A percentile compares a stretch with the other conserved stretches of the same genome.
Evolutionary conservation across 2,888 invertebrate species (phyloP).

Genomic region (Lissocephala sabroskyi): DNA sequence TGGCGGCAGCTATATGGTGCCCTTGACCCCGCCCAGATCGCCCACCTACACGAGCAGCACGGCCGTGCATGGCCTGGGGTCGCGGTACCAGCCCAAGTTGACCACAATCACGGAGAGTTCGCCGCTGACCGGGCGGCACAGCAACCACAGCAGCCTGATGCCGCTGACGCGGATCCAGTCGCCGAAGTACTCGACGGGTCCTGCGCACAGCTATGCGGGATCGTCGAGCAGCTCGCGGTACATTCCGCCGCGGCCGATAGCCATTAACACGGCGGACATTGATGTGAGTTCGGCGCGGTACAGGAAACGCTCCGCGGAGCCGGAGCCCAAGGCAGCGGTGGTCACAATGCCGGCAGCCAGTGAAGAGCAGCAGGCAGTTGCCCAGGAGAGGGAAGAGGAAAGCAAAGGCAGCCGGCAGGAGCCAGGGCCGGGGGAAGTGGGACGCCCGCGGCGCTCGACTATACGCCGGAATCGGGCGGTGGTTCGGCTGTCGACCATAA

Average conservation of each 20-base stretch:
- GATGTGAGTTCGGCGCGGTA: slow-evolving; percentile 84
- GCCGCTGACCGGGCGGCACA: slow-evolving; percentile 44
- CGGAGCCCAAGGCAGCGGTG: slow-evolving; percentile 10
- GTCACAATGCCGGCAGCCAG: slow-evolving; percentile 15
- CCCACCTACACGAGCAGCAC: slow-evolving; percentile 49
- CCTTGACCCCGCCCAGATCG: slow-evolving; percentile 59
- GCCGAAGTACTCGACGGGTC: slow-evolving; percentile 71
- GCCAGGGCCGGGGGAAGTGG: slow-evolving; percentile 37
- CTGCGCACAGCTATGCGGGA: slow-evolving; percentile 69
- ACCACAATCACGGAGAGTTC: slow-evolving; percentile 80
- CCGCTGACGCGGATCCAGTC: slow-evolving; percentile 74
- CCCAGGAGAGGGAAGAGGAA: too few species aligned
- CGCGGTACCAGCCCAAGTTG: slow-evolving; percentile 81
- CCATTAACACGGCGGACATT: slow-evolving; percentile 88
- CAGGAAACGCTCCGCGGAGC: slow-evolving; percentile 34
- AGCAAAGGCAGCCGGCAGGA: slow-evolving; percentile 38
- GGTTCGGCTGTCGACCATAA: slow-evolving; percentile 81
- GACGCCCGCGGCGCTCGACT: slow-evolving; percentile 74
- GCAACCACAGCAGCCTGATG: slow-evolving; percentile 60
- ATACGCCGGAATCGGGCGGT: slow-evolving; percentile 83
- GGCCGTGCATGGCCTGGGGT: slow-evolving; percentile 46
- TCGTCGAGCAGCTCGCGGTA: slow-evolving; percentile 70
- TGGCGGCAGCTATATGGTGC: slow-evolving; percentile 62
- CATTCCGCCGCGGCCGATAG: slow-evolving; percentile 77
- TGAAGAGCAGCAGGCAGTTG: slow-evolving; percentile 17